phyloP scores from a whole-genome alignment of 2,797 vertebrate genomes.

The Aphelocoma californica region DNA sequence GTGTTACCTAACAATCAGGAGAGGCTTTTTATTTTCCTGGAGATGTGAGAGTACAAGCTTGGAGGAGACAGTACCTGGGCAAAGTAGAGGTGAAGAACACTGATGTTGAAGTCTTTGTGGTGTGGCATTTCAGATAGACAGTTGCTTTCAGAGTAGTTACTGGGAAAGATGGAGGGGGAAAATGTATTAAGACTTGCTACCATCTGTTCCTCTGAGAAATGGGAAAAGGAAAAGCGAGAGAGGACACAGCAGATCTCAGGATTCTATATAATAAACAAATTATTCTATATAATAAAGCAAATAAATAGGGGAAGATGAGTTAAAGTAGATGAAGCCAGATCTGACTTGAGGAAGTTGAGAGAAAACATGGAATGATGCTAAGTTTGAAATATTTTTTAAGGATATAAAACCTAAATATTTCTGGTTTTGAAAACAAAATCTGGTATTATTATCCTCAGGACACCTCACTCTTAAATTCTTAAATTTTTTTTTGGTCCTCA shows the following conservation, averaged over 20 bases:
- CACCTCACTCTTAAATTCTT: neutral
- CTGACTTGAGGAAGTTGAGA: neutral
- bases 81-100: neutral
- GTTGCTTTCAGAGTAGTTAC: neutral
- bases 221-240: neutral
- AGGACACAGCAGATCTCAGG: neutral
- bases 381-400: neutral
- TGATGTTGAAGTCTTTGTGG: neutral
- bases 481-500: neutral
- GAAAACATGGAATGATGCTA: neutral
- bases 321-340: neutral
- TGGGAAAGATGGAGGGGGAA: neutral
- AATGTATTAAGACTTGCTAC: neutral
- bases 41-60: neutral
- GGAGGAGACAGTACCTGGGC: neutral
- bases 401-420: neutral
- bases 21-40: neutral
- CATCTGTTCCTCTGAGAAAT: neutral
- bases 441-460: neutral
- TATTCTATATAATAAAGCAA: neutral
- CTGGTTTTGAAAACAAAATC: neutral
- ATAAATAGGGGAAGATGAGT: neutral
- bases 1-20: neutral
- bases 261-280: neutral
- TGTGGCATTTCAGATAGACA: neutral